Evolutionary conservation across 2,113 vertebrate species (phyloP), one percentile per base, ranked within the genome.

Genomic region (Corvus hawaiiensis): DNA sequence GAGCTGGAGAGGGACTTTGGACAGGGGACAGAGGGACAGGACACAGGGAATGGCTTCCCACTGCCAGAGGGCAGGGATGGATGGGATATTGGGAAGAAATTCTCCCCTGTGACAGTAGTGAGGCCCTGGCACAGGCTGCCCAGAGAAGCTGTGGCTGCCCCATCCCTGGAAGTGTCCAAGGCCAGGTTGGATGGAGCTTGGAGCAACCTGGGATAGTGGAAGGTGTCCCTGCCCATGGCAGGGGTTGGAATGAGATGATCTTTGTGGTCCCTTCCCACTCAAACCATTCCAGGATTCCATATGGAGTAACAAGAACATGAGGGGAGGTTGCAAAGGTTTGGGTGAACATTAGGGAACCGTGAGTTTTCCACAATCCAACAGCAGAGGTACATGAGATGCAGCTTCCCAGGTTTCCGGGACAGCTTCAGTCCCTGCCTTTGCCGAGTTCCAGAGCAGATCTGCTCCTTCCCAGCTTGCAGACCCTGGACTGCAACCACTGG

Each of bases 81-180:
- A 59, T 68, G 37, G 37, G 33, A 52, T 27, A 23, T 17, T 8
- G 46, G 32, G 73, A 68, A 37, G 11, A 0, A 77, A 52, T 52
- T 59, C 13, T 18, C 8, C 4, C 3, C 17, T 77, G 14, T 0
- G 9, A 52, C 6, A 1, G 2, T 12, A 21, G 1, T 1, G 3
- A 68, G 18, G 18, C 4, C 2, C 62, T 52, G 27, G 14, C 1
- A 44, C 1, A 4, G 27, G 1, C 1, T 61, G 5, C 1, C 22
- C 22, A 46, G 37, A 69, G 46, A 33, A 69, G 7, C 28, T 39
- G 18, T 19, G 46, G 2, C 14, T 69, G 33, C 2, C 8, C 10
- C 33, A 54, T 54, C 15, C 15, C 46, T 78, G 46, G 37, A 27
- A 77, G 3, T 24, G 27, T 28, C 6, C 39, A 13, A 13, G 18